Percentiles rank a stretch among this genome's conserved stretches.
These are phyloP conservation scores for Premnoplex brunnescens DNA, from an alignment of 2,797 vertebrate species.

Conservation along the genomic window DNA sequence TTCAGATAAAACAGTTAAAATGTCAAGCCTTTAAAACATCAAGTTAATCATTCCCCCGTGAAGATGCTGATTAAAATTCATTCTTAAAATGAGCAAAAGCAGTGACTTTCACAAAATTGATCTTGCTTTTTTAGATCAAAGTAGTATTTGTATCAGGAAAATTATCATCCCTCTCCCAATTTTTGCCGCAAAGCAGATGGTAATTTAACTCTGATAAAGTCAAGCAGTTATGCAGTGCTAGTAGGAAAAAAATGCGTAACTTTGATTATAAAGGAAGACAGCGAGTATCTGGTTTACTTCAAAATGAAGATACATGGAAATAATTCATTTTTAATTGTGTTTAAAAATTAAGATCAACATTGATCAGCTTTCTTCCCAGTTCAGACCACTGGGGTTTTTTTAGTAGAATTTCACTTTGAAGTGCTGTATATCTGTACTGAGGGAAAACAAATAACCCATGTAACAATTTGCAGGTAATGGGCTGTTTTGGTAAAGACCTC, in stretches of 20 bases:
- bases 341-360: background rate
- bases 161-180: constrained; percentile 11
- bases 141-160: constrained; percentile 21
- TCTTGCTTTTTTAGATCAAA: constrained; percentile 16
- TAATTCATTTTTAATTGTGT: background rate
- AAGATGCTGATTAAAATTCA: constrained; percentile 11
- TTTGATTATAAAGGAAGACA: constrained; percentile 17
- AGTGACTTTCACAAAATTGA: background rate
- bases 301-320: background rate
- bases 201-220: constrained; percentile 37
- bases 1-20: background rate
- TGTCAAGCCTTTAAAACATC: background rate
- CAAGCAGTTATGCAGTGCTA: background rate
- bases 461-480: background rate
- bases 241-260: background rate
- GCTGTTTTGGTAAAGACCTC: constrained; percentile 21
- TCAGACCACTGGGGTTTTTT: background rate
- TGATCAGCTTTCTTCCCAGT: background rate
- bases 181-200: constrained; percentile 37
- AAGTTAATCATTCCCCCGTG: background rate
- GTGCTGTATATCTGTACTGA: background rate
- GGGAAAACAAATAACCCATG: background rate
- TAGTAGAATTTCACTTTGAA: background rate
- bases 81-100: constrained; percentile 55
- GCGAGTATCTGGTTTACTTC: background rate